Evolutionary conservation across 1,140 invertebrate genomes (phyloP).

Genomic region (Thaumatotibia leucotreta): DNA sequence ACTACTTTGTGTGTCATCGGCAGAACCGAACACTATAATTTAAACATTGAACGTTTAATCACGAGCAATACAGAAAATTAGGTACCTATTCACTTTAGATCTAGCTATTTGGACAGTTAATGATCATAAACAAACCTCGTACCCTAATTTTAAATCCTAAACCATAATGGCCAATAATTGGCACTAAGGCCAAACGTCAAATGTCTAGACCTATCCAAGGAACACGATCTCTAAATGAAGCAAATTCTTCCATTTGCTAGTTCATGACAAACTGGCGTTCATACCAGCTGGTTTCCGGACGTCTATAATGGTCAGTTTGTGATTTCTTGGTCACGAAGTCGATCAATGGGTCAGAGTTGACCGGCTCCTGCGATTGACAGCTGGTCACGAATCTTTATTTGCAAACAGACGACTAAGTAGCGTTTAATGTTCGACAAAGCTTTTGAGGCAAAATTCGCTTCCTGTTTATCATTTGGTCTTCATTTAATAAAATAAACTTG

Average conservation of each 20-base stretch:
- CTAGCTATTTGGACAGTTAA: no score
- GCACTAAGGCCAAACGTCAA: constrained; percentile 1
- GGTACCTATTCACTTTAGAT: no score
- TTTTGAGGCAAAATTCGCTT: neutral
- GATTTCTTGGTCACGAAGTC: constrained; percentile 46
- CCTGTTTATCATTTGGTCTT: neutral
- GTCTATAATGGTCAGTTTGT: constrained; percentile 42
- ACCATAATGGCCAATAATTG: neutral
- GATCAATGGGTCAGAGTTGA: constrained; percentile 51
- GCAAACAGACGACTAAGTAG: constrained; percentile 14
- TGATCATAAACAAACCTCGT: no score
- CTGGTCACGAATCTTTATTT: constrained; percentile 17
- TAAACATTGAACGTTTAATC: neutral
- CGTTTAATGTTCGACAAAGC: neutral
- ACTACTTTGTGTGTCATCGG: neutral
- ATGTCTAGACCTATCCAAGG: neutral
- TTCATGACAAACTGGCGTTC: neutral
- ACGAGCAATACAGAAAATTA: neutral
- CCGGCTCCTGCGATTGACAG: constrained; percentile 32
- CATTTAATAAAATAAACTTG: no score
- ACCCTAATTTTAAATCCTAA: neutral
- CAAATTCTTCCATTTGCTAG: neutral
- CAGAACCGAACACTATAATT: neutral
- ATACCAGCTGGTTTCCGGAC: constrained; percentile 34
- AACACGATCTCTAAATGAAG: neutral